These are phyloP conservation scores for Sparus aurata DNA, from an alignment of 2,797 vertebrate species.

Conservation along the genomic window DNA sequence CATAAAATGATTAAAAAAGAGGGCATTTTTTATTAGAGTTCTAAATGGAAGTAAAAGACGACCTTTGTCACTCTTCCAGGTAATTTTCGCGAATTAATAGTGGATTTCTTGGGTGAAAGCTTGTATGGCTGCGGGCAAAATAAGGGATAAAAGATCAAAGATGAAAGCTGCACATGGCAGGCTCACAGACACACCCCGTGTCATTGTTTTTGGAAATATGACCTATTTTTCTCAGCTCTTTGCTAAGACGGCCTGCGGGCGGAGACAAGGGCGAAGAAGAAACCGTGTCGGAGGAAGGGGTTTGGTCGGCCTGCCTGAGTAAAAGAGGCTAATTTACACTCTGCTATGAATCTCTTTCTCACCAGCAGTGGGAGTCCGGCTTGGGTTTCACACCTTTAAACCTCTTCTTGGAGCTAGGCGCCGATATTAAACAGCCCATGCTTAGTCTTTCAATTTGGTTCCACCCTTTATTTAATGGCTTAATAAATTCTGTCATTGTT, in stretches of 20 bases:
- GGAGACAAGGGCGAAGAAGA: conserved; percentile 55
- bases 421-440: conserved; percentile 18
- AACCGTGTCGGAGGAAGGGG: conserved; percentile 43
- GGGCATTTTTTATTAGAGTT: not conserved
- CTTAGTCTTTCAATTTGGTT: conserved; percentile 20
- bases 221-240: conserved; percentile 79
- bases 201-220: conserved; percentile 81
- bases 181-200: conserved; percentile 59
- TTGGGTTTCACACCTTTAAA: conserved; percentile 37
- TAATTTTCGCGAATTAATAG: conserved; percentile 20
- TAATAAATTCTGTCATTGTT: conserved; percentile 1
- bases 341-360: conserved; percentile 42
- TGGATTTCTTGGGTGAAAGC: conserved; percentile 6
- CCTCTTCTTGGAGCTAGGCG: not conserved
- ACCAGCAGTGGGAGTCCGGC: not conserved
- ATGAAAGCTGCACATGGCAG: conserved; percentile 50
- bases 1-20: not conserved
- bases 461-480: not conserved
- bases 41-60: not conserved
- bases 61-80: conserved; percentile 24
- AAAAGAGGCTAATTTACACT: conserved; percentile 47
- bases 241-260: conserved; percentile 52
- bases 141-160: conserved; percentile 42
- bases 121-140: conserved; percentile 18
- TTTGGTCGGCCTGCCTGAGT: conserved; percentile 38